phyloP scores from a whole-genome alignment of 1,140 invertebrate genomes.

The Drosophila ananassae region DNA sequence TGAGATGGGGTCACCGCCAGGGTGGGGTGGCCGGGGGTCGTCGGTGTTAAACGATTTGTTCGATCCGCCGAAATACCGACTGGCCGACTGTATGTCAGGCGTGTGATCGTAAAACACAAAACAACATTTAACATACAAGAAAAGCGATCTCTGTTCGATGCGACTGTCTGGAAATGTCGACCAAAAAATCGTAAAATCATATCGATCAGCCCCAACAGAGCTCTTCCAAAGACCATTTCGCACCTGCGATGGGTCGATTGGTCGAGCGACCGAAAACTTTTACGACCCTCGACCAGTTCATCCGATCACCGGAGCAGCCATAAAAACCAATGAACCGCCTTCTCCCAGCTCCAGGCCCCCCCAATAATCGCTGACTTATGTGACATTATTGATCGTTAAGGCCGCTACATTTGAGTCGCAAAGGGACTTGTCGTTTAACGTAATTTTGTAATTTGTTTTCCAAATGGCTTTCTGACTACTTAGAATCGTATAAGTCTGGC shows the following conservation, averaged over 20 bases:
- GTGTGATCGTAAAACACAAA: slow-evolving; percentile 68
- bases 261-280: slow-evolving; percentile 49
- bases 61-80: slow-evolving; percentile 13
- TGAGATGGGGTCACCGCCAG: slow-evolving; percentile 29
- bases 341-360: slow-evolving; percentile 19
- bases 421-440: slow-evolving; percentile 62
- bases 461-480: slow-evolving; percentile 67
- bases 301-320: slow-evolving; percentile 14
- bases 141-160: slow-evolving; percentile 17
- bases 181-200: slow-evolving; percentile 72
- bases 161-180: slow-evolving; percentile 43
- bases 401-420: slow-evolving; percentile 49
- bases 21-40: slow-evolving; percentile 6
- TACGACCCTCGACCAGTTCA: slow-evolving; percentile 45
- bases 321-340: slow-evolving; percentile 58
- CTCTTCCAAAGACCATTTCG: slow-evolving; percentile 62
- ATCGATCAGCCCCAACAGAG: slow-evolving; percentile 53
- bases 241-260: slow-evolving; percentile 55
- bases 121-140: slow-evolving; percentile 42
- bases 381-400: slow-evolving; percentile 78
- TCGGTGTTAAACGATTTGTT: slow-evolving; percentile 72
- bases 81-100: slow-evolving; percentile 19
- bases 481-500: slow-evolving; percentile 53
- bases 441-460: slow-evolving; percentile 78
- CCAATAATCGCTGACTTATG: slow-evolving; percentile 76